Evolutionary conservation across 2,888 invertebrate genomes (phyloP).

Genomic region (Automeris io): DNA sequence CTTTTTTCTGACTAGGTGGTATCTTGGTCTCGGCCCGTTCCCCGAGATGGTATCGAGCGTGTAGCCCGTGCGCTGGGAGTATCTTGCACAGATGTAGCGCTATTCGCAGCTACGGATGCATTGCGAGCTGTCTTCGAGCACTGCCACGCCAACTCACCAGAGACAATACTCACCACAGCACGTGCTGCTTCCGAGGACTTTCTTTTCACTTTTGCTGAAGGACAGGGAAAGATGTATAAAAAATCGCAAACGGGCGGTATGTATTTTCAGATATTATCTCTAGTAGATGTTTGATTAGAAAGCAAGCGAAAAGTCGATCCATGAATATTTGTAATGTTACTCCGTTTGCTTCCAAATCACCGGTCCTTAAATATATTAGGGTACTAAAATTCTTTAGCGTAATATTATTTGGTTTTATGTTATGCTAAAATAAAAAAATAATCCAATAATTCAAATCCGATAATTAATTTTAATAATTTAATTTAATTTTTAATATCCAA

Average conservation of each 20-base stretch:
- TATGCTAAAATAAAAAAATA: too few species aligned
- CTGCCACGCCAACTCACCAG: constrained; percentile 70
- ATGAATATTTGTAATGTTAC: too few species aligned
- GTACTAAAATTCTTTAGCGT: too few species aligned
- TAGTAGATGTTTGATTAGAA: too few species aligned
- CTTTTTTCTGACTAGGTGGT: constrained; percentile 66
- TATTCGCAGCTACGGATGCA: constrained; percentile 79
- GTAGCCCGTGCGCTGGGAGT: constrained; percentile 78
- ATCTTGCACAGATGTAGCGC: constrained; percentile 79
- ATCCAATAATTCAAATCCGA: too few species aligned
- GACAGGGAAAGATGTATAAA: constrained; percentile 63
- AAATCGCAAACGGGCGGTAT: constrained; percentile 74
- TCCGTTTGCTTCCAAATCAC: too few species aligned
- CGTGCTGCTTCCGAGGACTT: constrained; percentile 78
- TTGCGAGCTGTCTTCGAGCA: constrained; percentile 80
- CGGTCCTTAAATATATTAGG: too few species aligned
- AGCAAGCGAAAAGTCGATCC: too few species aligned
- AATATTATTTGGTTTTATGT: too few species aligned
- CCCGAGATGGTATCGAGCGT: constrained; percentile 72
- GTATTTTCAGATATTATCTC: too few species aligned
- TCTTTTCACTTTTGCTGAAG: constrained; percentile 68
- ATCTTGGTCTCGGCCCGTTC: constrained; percentile 82
- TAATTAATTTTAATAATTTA: too few species aligned
- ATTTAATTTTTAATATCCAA: too few species aligned
- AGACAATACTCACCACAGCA: constrained; percentile 79